Base-by-base conservation (phyloP, 2,113 vertebrate species). In the Megalops atlanticus region DNA sequence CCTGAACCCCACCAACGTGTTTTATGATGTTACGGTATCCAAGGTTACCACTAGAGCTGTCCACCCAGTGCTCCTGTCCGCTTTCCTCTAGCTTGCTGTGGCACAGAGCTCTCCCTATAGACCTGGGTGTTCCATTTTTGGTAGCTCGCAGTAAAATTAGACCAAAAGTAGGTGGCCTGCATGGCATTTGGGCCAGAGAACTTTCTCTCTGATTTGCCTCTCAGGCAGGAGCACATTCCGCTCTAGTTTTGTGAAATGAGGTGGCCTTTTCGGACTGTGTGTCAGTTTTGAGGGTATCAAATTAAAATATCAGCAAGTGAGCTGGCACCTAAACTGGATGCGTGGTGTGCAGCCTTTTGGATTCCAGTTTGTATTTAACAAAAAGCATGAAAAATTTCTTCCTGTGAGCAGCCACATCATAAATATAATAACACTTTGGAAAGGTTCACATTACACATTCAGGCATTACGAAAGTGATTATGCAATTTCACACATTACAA, bases 41-140 rank as follows among this genome's bases (percentile, higher is more conserved):
- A n/a, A n/a, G n/a, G n/a, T n/a, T n/a, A n/a, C n/a, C n/a, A n/a
- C n/a, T n/a, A n/a, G n/a, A n/a, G n/a, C n/a, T n/a, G n/a, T n/a
- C n/a, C n/a, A n/a, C n/a, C n/a, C n/a, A n/a, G n/a, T n/a, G n/a
- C n/a, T n/a, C n/a, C n/a, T n/a, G n/a, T n/a, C n/a, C n/a, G n/a
- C n/a, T n/a, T n/a, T n/a, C n/a, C n/a, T n/a, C n/a, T n/a, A n/a
- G n/a, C n/a, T n/a, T n/a, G n/a, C n/a, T n/a, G n/a, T 4, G n/a
- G 58, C 58, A 27, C 31, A n/a, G 31, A 6, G 24, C n/a, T 64
- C 10, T 58, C 52, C n/a, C 52, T n/a, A 58, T 18, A 18, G 52
- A 58, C 58, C 58, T 10, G n/a, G n/a, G 58, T 64, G 58, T 64
- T 64, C 58, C 31, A n/a, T 31, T 64, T 64, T 64, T 64, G 58